Evolutionary conservation across 2,888 invertebrate genomes (phyloP), one percentile per base, ranked within the genome.

Genomic region (Hyposoter dolosus): DNA sequence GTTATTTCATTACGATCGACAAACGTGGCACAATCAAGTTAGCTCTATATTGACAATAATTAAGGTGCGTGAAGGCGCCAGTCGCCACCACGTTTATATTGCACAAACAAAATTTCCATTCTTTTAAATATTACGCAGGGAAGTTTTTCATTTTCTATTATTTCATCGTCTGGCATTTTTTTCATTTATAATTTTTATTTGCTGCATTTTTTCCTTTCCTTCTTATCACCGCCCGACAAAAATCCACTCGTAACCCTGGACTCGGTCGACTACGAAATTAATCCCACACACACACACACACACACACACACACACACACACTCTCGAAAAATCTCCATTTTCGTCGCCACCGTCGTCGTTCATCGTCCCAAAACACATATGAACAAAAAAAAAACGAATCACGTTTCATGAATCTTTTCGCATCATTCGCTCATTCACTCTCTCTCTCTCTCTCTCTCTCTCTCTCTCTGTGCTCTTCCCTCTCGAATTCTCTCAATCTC

Each of bases 121-220:
- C 79, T 53, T 79, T 74, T 76, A 72, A 82, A 82, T 80, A 81
- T 82, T 66, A 74, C 65, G 56, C 80, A 86, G 77, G 69, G 81
- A 72, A 81, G 28, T 28, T 83, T 85, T 90, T 88, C 89, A 86
- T 89, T 88, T 87, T 89, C 10, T 28, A 23, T 60, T 60, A 88
- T 69, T 88, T 90, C 87, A 86, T 91, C 88, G 87, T 90, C 89
- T 91, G 90, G 91, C 88, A 90, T 90, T 89, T 91, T 88, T 88
- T 90, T 93, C 90, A 94, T 93, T 93, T 92, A 93, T 92, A 88
- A 91, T 89, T 93, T 93, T 93, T 94, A 84, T 93, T 94, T 93
- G 90, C 91, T 91, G 89, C 91, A 90, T 91, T 90, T 90, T 89
- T 84, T 87, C 87, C 82, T 87, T 82, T 65, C 76, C 65, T 74